A percentile compares a stretch with the other conserved stretches of the same genome.
phyloP scores from a whole-genome alignment of 1,140 invertebrate species.

The Danaus melanippus region DNA sequence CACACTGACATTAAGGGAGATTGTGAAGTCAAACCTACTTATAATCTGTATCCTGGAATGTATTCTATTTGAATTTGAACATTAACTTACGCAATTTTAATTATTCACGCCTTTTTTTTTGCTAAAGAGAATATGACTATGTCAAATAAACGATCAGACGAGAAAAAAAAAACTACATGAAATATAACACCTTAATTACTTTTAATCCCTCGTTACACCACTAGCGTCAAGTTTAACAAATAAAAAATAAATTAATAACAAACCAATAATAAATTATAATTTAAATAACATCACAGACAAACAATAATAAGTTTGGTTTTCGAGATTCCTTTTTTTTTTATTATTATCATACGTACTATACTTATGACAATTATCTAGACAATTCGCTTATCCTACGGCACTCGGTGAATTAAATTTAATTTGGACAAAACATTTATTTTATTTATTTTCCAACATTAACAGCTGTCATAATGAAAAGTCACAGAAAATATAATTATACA shows the following conservation, averaged over 20 bases:
- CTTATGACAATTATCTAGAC: slow-evolving; percentile 40
- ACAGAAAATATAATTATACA: no score
- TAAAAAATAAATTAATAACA: slow-evolving; percentile 28
- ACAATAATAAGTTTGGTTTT: slow-evolving; percentile 40
- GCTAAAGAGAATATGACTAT: no score
- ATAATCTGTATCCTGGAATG: no score
- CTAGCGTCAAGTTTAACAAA: slow-evolving; percentile 9
- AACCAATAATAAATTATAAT: slow-evolving; percentile 30
- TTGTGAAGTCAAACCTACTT: slow-evolving; percentile 2
- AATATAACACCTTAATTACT: no score
- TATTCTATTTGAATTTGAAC: background rate
- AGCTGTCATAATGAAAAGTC: no score
- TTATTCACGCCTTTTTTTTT: no score
- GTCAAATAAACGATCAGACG: no score
- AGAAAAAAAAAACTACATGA: no score
- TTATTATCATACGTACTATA: slow-evolving; percentile 31
- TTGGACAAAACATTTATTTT: no score
- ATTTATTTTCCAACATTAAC: no score
- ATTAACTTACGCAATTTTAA: background rate
- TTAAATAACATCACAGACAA: slow-evolving; percentile 62
- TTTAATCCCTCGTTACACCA: no score
- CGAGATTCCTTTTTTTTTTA: slow-evolving; percentile 48
- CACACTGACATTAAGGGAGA: slow-evolving; percentile 22
- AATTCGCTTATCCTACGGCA: slow-evolving; percentile 45
- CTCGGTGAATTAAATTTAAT: slow-evolving; percentile 28